Base-by-base conservation (phyloP, 2,888 invertebrate species). In the Vanessa cardui region DNA sequence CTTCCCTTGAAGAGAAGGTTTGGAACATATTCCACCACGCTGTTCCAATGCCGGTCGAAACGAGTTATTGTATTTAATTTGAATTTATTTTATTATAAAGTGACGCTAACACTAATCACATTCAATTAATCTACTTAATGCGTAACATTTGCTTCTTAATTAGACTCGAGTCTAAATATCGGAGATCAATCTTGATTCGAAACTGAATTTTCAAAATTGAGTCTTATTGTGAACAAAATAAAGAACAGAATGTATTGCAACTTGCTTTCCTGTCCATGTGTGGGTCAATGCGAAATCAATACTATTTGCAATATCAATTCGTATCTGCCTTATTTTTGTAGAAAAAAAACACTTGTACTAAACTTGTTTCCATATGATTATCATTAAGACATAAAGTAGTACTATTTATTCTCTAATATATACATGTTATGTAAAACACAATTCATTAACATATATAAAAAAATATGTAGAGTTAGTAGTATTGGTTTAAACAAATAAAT, bases 261-360 rank as follows among this genome's bases (percentile, higher is more conserved):
- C 20, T 18, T 4, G 9, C n/a, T 49, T 8, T 49, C 9, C 20
- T 20, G 20, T 49, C 18, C n/a, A 49, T 49, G 49, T 49, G 49
- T 18, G 9, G 49, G 18, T 47, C 31, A 46, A 54, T 56, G 60
- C 21, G 45, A 61, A 64, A 64, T 64, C 58, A 58, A 64, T 64
- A 64, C 44, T 39, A 64, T 58, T 58, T 39, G 39, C 49, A 46
- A 58, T 58, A 64, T 58, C 58, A 58, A 49, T 49, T 49, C 49
- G 49, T 20, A 7, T n/a, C 1, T 2, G 8, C 6, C n/a, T 18
- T 49, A 49, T 49, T 18, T 49, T 49, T 49, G 18, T 20, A 49
- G 6, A 6, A 49, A 49, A 18, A 9, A 18, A 49, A 49, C 49
- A 49, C 20, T 49, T 18, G 49, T 9, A 18, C 9, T 49, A 4